Evolutionary conservation across 2,113 vertebrate genomes (phyloP), one percentile per base, ranked within the genome.

Genomic region (Tetrao urogallus): DNA sequence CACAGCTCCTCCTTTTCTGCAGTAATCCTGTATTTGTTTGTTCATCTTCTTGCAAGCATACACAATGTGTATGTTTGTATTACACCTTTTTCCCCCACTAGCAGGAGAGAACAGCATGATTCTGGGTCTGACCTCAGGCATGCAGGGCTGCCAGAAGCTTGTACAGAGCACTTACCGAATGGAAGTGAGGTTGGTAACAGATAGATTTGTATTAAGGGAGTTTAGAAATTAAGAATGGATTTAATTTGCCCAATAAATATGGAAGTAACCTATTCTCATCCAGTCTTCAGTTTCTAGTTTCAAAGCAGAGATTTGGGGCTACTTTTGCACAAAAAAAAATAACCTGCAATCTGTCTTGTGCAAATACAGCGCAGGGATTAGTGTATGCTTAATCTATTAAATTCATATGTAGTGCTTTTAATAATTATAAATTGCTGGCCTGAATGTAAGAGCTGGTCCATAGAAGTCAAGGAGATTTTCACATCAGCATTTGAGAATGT

Each of bases 401-500:
- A 87, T 67, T 86, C 32, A 30, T 86, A 78, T 22, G 42, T 47
- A 18, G 24, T 86, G 3, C 57, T 63, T 76, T 64, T 72, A 78
- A 38, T 90, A 74, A 89, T 86, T 93, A 61, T 28, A 88, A 92
- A 77, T 92, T 89, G 77, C 85, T 94, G 72, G 40, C 36, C 57
- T 75, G 61, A 75, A 56, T 63, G 69, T 56, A 92, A 84, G 95
- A 72, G 32, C 43, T 88, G 40, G 20, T 58, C 72, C 24, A 6
- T 10, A 54, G 84, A 88, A 91, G 43, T 63, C 2, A 4, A 65
- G 66, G 48, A 38, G 58, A 78, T 90, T 73, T 90, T 88, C 50
- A 40, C 79, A 69, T 89, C 85, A 76, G 11, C 45, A 36, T 73
- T 54, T 92, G 50, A 64, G n/a, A 56, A 74, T 58, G 50, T 22